Evolutionary conservation across 1,140 invertebrate genomes (phyloP).

Genomic region (Anoplolepis gracilipes): DNA sequence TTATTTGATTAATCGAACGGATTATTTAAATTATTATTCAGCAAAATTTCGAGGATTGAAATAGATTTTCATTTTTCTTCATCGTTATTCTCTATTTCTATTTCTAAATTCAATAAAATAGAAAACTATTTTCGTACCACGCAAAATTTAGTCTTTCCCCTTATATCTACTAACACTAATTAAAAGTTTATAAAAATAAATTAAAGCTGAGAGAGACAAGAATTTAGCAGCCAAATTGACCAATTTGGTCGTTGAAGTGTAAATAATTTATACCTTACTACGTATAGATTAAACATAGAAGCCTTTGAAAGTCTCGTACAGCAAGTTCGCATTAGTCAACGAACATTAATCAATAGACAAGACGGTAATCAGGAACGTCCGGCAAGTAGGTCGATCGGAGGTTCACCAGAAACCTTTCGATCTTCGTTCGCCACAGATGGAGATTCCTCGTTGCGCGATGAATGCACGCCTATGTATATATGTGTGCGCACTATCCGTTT

Average conservation of each 20-base stretch:
- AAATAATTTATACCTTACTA: slow-evolving; percentile 51
- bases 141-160: background rate
- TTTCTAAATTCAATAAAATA: background rate
- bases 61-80: background rate
- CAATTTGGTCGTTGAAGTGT: slow-evolving; percentile 48
- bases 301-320: slow-evolving; percentile 48
- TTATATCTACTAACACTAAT: slow-evolving; percentile 2
- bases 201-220: slow-evolving; percentile 11
- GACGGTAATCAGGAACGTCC: slow-evolving; percentile 62
- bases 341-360: slow-evolving; percentile 58
- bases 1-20: background rate
- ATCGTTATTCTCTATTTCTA: background rate
- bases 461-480: slow-evolving; percentile 35
- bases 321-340: slow-evolving; percentile 53
- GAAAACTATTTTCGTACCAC: background rate
- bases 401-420: slow-evolving; percentile 64
- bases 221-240: slow-evolving; percentile 46
- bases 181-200: slow-evolving; percentile 40
- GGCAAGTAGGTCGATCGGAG: slow-evolving; percentile 65
- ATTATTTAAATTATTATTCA: background rate
- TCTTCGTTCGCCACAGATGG: slow-evolving; percentile 64
- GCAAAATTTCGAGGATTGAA: background rate
- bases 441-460: slow-evolving; percentile 66
- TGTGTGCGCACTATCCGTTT: slow-evolving; percentile 48
- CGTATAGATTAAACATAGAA: slow-evolving; percentile 58